phyloP scores from a whole-genome alignment of 2,113 vertebrate species.

The Taxidea taxus region DNA sequence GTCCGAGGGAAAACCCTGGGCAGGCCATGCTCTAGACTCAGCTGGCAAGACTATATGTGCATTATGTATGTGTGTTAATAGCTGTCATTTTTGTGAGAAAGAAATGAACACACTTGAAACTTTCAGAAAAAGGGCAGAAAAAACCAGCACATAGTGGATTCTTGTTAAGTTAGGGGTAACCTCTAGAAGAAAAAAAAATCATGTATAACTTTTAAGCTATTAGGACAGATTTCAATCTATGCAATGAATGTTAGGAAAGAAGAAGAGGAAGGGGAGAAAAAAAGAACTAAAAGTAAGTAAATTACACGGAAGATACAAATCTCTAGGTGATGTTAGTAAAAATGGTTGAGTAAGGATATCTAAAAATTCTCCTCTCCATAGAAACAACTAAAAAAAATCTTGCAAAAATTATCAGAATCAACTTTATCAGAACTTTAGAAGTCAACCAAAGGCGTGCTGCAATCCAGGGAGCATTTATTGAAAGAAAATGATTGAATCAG shows the following conservation, averaged over 20 bases:
- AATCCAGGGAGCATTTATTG: not conserved
- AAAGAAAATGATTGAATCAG: not conserved
- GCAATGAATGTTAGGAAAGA: not conserved
- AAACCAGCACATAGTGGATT: not conserved
- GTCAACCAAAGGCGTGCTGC: not conserved
- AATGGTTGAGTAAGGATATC: not conserved
- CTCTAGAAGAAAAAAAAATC: not conserved
- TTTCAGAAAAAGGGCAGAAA: not conserved
- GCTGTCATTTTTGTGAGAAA: not conserved
- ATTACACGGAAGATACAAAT: not conserved
- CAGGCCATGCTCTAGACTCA: not conserved
- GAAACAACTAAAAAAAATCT: not conserved
- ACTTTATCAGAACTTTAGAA: not conserved
- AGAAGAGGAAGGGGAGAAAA: accelerated
- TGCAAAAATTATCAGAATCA: not conserved
- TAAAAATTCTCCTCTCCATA: not conserved
- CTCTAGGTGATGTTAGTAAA: not conserved
- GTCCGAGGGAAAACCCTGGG: not conserved
- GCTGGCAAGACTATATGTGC: not conserved
- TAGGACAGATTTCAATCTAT: not conserved
- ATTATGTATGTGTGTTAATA: not conserved
- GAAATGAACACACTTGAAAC: not conserved
- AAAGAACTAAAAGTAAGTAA: not conserved
- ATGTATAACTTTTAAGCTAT: not conserved
- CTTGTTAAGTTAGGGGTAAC: not conserved